phyloP scores from a whole-genome alignment of 2,888 invertebrate species.

The Halictus ligatus region DNA sequence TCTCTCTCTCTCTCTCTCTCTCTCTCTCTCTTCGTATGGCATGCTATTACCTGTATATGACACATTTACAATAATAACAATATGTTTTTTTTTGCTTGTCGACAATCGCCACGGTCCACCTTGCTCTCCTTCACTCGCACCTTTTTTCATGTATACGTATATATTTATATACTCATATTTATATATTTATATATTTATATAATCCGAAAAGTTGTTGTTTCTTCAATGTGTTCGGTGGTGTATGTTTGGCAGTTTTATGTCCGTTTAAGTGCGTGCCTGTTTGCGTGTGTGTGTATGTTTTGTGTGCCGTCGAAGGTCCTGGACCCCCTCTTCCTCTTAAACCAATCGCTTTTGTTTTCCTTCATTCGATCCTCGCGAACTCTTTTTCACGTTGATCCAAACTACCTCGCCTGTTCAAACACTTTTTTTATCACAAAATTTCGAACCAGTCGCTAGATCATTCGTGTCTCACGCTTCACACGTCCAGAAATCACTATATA shows the following conservation, averaged over 20 bases:
- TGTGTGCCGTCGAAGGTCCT: conserved; percentile 44
- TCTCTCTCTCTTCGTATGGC: conserved; percentile 49
- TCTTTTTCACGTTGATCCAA: background rate
- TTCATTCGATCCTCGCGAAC: conserved; percentile 8
- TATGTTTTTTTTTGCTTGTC: conserved; percentile 73
- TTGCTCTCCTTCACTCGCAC: conserved; percentile 59
- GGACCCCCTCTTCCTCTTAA: conserved; percentile 34
- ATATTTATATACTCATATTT: conserved; percentile 66
- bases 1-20: background rate
- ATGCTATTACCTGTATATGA: conserved; percentile 79
- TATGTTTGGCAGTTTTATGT: background rate
- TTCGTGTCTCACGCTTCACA: conserved; percentile 11
- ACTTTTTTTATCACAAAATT: conserved; percentile 53
- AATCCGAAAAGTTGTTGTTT: conserved; percentile 72
- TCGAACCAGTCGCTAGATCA: conserved; percentile 31
- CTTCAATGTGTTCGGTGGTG: background rate
- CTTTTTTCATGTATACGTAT: conserved; percentile 51
- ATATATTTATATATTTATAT: conserved; percentile 75
- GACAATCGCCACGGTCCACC: conserved; percentile 69
- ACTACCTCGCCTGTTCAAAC: conserved; percentile 31
- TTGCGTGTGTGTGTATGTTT: background rate
- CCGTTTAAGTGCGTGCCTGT: conserved; percentile 5
- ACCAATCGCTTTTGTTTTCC: background rate
- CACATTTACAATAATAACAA: conserved; percentile 83
- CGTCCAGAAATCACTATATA: background rate